Percentiles rank a stretch among this genome's conserved stretches.
These are phyloP conservation scores for Podarcis lilfordi DNA, from an alignment of 2,797 vertebrate species.

Conservation along the genomic window DNA sequence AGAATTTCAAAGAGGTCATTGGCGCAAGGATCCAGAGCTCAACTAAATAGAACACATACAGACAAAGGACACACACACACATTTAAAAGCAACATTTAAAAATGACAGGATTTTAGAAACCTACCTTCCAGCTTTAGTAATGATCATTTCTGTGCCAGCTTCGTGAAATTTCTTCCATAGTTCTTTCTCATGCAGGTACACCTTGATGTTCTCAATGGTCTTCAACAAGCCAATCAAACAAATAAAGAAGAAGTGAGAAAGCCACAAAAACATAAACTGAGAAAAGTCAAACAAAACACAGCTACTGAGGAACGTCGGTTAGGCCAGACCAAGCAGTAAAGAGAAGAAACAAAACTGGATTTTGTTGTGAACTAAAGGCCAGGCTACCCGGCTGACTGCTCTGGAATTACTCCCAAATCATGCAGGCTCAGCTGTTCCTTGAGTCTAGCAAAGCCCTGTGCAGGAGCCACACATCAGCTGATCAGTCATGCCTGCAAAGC, in stretches of 20 bases:
- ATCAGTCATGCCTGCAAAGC: no score
- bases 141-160: constrained; percentile 98
- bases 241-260: constrained; percentile 10
- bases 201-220: constrained; percentile 98
- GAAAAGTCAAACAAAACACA: neutral
- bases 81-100: neutral
- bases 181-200: constrained; percentile 94
- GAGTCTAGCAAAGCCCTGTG: no score
- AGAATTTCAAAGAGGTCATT: no score
- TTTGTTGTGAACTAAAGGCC: no score
- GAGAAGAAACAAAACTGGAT: no score
- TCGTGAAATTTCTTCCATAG: constrained; percentile 99
- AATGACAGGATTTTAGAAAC: constrained; percentile 52
- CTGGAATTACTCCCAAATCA: no score
- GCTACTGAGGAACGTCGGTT: neutral
- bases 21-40: no score
- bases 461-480: no score
- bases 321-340: neutral
- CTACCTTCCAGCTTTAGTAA: constrained; percentile 97
- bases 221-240: constrained; percentile 56
- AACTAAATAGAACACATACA: no score
- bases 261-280: fast-evolving
- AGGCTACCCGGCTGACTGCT: neutral
- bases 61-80: neutral
- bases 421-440: no score